Evolutionary conservation across 2,113 vertebrate species (phyloP), one percentile per base, ranked within the genome.

Genomic region (Aldabrachelys gigantea): DNA sequence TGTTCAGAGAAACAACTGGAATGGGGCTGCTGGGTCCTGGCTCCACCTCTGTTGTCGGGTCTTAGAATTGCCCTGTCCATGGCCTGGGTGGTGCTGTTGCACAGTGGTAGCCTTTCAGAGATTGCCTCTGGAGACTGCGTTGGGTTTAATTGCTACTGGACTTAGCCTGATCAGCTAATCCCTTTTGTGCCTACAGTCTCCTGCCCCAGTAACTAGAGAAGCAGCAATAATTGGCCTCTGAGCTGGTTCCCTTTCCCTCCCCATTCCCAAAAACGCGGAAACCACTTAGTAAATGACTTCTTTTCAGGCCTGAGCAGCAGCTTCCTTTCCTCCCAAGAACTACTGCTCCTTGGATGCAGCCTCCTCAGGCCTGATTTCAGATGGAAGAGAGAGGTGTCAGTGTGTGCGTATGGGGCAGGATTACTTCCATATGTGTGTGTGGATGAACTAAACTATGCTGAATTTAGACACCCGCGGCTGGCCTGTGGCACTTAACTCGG

Each of bases 361-460:
- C 21, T 31, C 76, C 10, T 79, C 31, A 50, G 16, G 31, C 6
- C 8, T 83, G 9, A 50, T 47, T 82, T 52, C 65, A 47, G 50
- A 12, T 13, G 57, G 57, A 59, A 59, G 38, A 62, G 41, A 87
- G 25, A 17, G 0, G 0, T 56, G n/a, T 69, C 49, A 4, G 8
- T 0, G 0, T 72, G 38, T 85, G n/a, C 75, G 5, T 65, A 17
- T 83, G 47, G 59, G 25, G 5, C 54, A 85, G 47, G 4, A 2
- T 0, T 53, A 8, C 80, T 7, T 79, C 49, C 65, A 38, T 38
- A 3, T 11, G 19, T 38, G 35, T 87, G 4, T 80, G 14, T 85
- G n/a, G 31, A 22, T 89, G 72, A 62, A 90, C 76, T 9, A 79
- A 17, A 27, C 59, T 62, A 14, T 16, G 13, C 29, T 62, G 59